Base-by-base conservation (phyloP, 2,888 invertebrate species). In the Salpingus planirostris region DNA sequence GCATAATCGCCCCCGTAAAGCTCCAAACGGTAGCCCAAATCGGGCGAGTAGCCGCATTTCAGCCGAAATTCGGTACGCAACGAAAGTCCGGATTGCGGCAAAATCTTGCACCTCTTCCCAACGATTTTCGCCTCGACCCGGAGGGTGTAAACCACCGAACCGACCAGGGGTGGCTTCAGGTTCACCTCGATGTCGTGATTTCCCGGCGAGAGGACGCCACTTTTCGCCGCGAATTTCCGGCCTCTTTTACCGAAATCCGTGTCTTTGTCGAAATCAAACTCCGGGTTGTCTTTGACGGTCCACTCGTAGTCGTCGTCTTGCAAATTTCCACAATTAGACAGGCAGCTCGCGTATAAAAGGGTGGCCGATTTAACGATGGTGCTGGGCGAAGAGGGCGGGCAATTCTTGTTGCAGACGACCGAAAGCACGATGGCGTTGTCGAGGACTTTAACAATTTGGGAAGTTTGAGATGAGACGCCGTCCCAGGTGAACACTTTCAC, bases 371-470 rank as follows among this genome's bases (percentile, higher is more conserved):
- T 6, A 6, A 5, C 21, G 22, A 27, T 31, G 2, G 26, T 12
- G 6, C 6, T 7, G 21, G 21, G 21, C 1, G 31, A 13, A 7
- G n/a, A 21, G 3, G 31, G 31, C 3, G 14, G 26, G 15, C 31
- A 31, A n/a, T 31, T 31, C 12, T 27, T 31, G 8, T 21, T 23
- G 11, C 31, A 31, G 3, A 5, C 6, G 7, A 31, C n/a, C 14
- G 21, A 21, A 8, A 31, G 7, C 10, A 8, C 2, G 8, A 21
- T 21, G 8, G 31, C 8, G 8, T 25, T 12, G 2, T 10, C 12
- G 8, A 11, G 11, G 10, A 30, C 30, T 21, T 30, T 12, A n/a
- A 30, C 13, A 2, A n/a, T 24, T 24, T 30, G 23, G 3, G 6
- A 12, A n/a, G 7, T n/a, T n/a, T n/a, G n/a, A n/a, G n/a, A n/a